Evolutionary conservation across 2,888 invertebrate genomes (phyloP).

Genomic region (Laspeyria flexula): DNA sequence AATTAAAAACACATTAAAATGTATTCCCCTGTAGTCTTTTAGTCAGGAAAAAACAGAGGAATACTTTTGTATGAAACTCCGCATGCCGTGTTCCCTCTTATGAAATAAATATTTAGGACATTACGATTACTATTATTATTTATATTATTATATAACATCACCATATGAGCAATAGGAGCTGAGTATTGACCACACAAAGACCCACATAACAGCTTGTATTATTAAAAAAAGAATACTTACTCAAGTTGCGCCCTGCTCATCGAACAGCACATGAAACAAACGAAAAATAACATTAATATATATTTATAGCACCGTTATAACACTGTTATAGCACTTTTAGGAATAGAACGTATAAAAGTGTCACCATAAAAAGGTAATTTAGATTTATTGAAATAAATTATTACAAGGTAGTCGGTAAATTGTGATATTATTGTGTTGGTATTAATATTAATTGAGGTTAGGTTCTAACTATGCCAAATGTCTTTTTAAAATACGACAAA

Average conservation of each 20-base stretch:
- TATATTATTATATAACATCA: too few relatives aligned
- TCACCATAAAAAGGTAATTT: conserved; percentile 6
- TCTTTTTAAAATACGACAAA: too few relatives aligned
- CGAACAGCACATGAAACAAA: conserved; percentile 79
- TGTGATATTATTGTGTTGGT: background rate
- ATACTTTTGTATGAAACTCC: too few relatives aligned
- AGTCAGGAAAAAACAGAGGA: too few relatives aligned
- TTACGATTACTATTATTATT: too few relatives aligned
- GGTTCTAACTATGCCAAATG: background rate
- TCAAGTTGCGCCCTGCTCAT: conserved; percentile 87
- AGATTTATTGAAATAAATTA: conserved; percentile 5
- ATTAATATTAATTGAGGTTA: background rate
- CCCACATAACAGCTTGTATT: background rate
- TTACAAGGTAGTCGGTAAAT: background rate
- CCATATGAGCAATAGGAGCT: too few relatives aligned
- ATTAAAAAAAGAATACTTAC: conserved; percentile 75
- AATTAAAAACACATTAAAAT: too few relatives aligned
- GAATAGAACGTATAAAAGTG: conserved; percentile 6
- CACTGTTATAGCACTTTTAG: background rate
- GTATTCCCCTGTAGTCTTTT: too few relatives aligned
- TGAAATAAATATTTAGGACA: too few relatives aligned
- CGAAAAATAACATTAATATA: conserved; percentile 52
- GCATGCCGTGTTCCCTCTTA: too few relatives aligned
- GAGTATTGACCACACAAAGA: too few relatives aligned
- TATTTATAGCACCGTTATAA: background rate